Evolutionary conservation across 2,888 invertebrate genomes (phyloP), one percentile per base, ranked within the genome.

Genomic region (Drosophila ezoana): DNA sequence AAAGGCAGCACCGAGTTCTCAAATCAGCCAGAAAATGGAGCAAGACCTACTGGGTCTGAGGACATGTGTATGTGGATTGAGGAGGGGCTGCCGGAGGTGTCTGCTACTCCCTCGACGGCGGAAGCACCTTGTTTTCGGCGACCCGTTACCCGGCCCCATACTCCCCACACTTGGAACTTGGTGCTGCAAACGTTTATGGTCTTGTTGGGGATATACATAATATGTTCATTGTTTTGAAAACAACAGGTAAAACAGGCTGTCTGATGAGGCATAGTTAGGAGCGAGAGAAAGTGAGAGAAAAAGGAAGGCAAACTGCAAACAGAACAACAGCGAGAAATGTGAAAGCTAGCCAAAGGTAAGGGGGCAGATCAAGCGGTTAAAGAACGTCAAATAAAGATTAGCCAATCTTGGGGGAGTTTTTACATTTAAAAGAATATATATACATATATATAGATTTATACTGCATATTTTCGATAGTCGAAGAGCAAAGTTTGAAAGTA

Each of bases 201-300:
- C 72, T 68, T 81, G 62, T 61, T 66, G 64, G 59, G 61, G 53
- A 62, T 53, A 57, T 45, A 67, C 82, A 76, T 79, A 81, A 72
- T 86, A 76, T 81, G 82, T 71, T 72, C 87, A 80, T 82, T 82
- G 87, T 88, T 82, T 83, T 74, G 47, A 66, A 76, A 86, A 83
- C 84, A 86, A 70, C 65, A 68, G 65, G 44, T 56, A 54, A 76
- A 68, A 68, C 63, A 63, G 63, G 66, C 56, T 62, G 49, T 49
- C 63, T 57, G 65, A 67, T 72, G 63, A 57, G 41, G 57, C 51
- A 16, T 28, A 40, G 38, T 38, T 9, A 9, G 41, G 2, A 3
- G 10, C 4, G 28, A 3, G 51, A 18, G 14, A n/a, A n/a, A 37
- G 53, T 8, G 44, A 10, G 10, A 20, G 23, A 14, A 40, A 3